Evolutionary conservation across 2,797 vertebrate genomes (phyloP), one percentile per base, ranked within the genome.

Genomic region (Pseudomugil tenellus): DNA sequence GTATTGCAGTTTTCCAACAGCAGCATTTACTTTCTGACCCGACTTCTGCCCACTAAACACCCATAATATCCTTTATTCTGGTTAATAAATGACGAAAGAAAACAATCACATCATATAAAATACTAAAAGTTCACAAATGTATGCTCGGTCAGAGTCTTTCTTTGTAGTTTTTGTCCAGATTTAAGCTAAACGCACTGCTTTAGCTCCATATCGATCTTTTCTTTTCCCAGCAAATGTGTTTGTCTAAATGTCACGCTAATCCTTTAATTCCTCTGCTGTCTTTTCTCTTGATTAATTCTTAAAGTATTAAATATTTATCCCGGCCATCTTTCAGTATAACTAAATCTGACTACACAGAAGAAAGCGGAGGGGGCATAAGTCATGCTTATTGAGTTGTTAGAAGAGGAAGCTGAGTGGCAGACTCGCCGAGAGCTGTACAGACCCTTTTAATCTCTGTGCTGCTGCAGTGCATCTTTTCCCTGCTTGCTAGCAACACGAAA

Each of bases 401-500:
- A 59, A 48, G 29, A n/a, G 46, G 58, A 28, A 23, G 53, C 63
- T 17, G 59, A 55, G 60, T 13, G 26, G 66, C 76, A 56, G 61
- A 63, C 39, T 49, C 57, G 23, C 25, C 2, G n/a, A 60, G 51
- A 69, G 52, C 48, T 54, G 16, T 7, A 28, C 32, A 65, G 48
- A 73, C 28, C 61, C 74, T 70, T 87, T 80, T 73, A 84, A 76
- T 72, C 49, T 74, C 58, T 8, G 16, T 48, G 60, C 77, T 80
- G 72, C 75, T 12, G 74, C 62, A 3, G 54, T 60, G 84, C 82
- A 79, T 85, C 83, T 72, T 75, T 63, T 21, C 67, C 75, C 81
- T 0, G 52, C 64, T 55, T 70, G 82, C 83, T 80, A 26, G n/a
- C 72, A 72, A 74, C 14, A 6, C 46, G 1, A 55, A 63, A 80